These are phyloP conservation scores for Amphipyra tragopoginis DNA, from an alignment of 2,888 invertebrate genomes.

Conservation along the genomic window DNA sequence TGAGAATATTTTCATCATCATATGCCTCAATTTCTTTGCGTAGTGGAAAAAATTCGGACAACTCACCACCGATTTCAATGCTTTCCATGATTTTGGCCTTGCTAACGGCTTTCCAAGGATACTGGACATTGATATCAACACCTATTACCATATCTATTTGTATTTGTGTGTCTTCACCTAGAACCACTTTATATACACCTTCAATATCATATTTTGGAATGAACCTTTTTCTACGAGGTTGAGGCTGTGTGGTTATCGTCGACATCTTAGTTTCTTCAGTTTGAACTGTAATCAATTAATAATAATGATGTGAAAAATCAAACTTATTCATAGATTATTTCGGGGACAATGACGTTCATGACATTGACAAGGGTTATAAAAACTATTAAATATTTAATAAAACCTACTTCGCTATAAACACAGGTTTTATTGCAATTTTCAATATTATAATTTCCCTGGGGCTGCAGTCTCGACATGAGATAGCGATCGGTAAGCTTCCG, in stretches of 20 bases:
- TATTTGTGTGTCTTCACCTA: conserved; percentile 90
- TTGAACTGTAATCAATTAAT: conserved; percentile 65
- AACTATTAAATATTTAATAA: background rate
- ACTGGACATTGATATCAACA: conserved; percentile 92
- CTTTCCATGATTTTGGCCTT: conserved; percentile 91
- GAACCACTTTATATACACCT: conserved; percentile 87
- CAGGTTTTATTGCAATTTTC: too few species aligned
- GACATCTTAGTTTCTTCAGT: conserved; percentile 64
- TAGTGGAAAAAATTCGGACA: conserved; percentile 82
- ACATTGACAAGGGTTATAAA: background rate
- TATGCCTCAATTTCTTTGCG: conserved; percentile 79
- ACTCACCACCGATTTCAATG: conserved; percentile 89
- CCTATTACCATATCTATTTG: conserved; percentile 92
- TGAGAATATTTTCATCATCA: conserved; percentile 83
- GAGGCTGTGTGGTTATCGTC: conserved; percentile 52
- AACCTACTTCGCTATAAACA: background rate
- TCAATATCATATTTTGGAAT: conserved; percentile 88
- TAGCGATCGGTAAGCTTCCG: too few species aligned
- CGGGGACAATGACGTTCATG: background rate
- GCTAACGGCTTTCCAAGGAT: conserved; percentile 92
- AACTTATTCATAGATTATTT: background rate
- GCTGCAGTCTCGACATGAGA: too few species aligned
- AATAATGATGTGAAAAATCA: background rate
- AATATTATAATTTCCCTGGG: too few species aligned
- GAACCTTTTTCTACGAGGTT: conserved; percentile 81